Percentiles rank a stretch among this genome's conserved stretches.
These are phyloP conservation scores for Dolomedes plantarius DNA, from an alignment of 2,888 invertebrate species.

Conservation along the genomic window DNA sequence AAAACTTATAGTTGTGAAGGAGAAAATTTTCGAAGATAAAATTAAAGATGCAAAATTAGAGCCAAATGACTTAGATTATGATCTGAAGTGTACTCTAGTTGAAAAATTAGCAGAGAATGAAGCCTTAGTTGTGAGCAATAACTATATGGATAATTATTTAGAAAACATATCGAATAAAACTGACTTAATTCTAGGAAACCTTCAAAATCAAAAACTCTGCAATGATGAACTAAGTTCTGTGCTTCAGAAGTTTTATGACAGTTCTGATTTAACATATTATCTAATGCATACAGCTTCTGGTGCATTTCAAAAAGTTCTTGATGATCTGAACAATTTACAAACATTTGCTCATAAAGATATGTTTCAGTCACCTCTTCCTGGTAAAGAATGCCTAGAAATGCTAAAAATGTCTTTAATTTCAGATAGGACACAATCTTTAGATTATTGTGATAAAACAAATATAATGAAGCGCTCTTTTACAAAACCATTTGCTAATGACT, in stretches of 20 bases:
- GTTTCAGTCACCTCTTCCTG: not conserved
- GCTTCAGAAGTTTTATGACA: slow-evolving; percentile 1
- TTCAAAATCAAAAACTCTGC: not conserved
- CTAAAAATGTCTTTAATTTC: not conserved
- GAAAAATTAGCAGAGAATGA: slow-evolving; percentile 27
- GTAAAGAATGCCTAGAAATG: not conserved
- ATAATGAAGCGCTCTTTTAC: slow-evolving; percentile 4
- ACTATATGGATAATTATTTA: slow-evolving; percentile 14
- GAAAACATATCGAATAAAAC: not conserved
- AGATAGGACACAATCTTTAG: not conserved
- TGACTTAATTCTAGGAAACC: not conserved
- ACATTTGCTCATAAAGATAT: not conserved
- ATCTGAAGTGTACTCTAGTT: not conserved
- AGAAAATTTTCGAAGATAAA: not conserved
- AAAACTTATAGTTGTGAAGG: not conserved
- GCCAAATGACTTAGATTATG: not conserved
- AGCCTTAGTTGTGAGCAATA: not conserved
- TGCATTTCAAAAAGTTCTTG: not conserved
- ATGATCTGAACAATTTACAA: not conserved
- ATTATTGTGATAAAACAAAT: slow-evolving; percentile 14
- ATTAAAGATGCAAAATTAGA: not conserved
- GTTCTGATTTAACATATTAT: not conserved
- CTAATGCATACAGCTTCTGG: not conserved
- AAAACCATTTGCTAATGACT: not conserved
- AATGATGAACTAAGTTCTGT: not conserved